Conservation (phyloP, 2,113 vertebrate genomes). For the Gopherus flavomarginatus region DNA sequence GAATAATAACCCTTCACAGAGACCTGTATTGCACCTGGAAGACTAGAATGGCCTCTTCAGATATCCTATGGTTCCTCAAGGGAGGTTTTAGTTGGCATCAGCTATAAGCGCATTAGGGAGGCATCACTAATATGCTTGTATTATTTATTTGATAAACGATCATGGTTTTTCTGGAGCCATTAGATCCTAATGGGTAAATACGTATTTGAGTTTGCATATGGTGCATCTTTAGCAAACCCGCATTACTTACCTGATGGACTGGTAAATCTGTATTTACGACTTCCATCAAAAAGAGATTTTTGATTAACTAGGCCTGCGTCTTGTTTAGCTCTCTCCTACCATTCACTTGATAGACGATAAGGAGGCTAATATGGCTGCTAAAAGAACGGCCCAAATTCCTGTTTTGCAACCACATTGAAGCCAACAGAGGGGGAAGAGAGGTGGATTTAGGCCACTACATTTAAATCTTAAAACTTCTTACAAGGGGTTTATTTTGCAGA, state of each 20-base stretch:
- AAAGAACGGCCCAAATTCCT: not conserved
- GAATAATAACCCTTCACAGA: not conserved
- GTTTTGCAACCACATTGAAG: not conserved
- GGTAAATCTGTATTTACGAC: not conserved
- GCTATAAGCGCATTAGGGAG: not conserved
- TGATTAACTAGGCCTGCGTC: not conserved
- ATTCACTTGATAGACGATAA: not conserved
- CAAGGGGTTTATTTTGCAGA: not conserved
- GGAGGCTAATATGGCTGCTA: not conserved
- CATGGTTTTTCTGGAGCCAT: not conserved
- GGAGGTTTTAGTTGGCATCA: not conserved
- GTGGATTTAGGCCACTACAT: not conserved
- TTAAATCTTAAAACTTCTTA: not conserved
- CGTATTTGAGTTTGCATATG: fast-evolving
- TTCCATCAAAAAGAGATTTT: not conserved
- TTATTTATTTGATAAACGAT: not conserved
- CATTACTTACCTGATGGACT: fast-evolving
- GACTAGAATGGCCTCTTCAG: not conserved
- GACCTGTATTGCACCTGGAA: not conserved
- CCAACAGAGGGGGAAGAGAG: not conserved
- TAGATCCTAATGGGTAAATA: not conserved
- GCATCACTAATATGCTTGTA: not conserved
- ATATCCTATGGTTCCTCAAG: not conserved
- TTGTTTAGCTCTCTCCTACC: not conserved
- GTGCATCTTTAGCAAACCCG: fast-evolving